Evolutionary conservation across 2,888 invertebrate genomes (phyloP), one percentile per base, ranked within the genome.

Genomic region (Tiphia femorata): DNA sequence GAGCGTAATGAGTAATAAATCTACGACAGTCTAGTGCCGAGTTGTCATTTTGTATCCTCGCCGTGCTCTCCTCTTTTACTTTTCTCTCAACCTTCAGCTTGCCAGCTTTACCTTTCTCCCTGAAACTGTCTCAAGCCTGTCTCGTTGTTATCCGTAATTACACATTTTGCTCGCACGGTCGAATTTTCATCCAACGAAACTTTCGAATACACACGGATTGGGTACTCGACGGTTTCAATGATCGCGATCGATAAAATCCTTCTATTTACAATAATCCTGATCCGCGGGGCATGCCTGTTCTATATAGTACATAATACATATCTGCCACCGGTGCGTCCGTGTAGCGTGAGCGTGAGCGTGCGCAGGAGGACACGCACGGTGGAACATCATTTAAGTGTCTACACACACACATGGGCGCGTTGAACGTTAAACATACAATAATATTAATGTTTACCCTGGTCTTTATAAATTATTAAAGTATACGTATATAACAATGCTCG

Each of bases 361-460:
- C 12, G 16, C 42, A 42, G 12, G 42, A 14, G 25, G 25, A 42
- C 21, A 42, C 4, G 25, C 14, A 16, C 4, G 10, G n/a, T 17
- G n/a, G 6, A 16, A 23, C 12, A 21, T 20, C 21, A 23, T 23
- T 12, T 21, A 6, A 20, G 40, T 21, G 12, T 49, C 20, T 52
- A 12, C 27, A 23, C 16, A 43, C 41, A 33, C 35, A 44, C 52
- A 48, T 4, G 51, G 42, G 29, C 56, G 19, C 42, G 17, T 55
- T 33, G 6, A 47, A 46, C 50, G 46, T 66, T 69, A 65, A 51
- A 59, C 57, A 53, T 38, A 62, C 47, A 65, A 58, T 33, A 58
- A 58, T 59, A 59, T 35, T 49, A 53, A 49, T 59, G 43, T 46
- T 71, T 75, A 76, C 76, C 76, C 77, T 76, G 76, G 64, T 71